Evolutionary conservation across 2,888 invertebrate species (phyloP), one percentile per base, ranked within the genome.

Genomic region (Ectropis crepuscularia): DNA sequence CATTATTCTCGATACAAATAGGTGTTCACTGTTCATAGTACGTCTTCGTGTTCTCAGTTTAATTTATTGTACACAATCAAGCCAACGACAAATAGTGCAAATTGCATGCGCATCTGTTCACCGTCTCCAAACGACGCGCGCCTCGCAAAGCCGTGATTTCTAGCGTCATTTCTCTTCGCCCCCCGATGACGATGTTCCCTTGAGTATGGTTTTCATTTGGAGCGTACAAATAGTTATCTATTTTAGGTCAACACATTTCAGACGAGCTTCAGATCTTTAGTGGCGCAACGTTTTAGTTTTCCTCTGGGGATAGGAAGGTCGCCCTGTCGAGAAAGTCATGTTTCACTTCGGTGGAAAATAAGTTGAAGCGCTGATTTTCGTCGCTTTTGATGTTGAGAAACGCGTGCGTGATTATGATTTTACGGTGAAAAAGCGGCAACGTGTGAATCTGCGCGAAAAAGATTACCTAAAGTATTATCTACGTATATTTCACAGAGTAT

Each of bases 381-480:
- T 67, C 71, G 63, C 70, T 76, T 79, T 80, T 80, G 77, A 80
- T 74, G 76, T 77, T 74, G 77, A n/a, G 74, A 74, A 75, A 76
- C 77, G 71, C 72, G 70, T 73, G 76, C 76, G 74, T 71, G 70
- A 69, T 71, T 67, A 71, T 70, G 70, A 69, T 70, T 66, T 65
- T 54, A 61, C 61, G 43, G 59, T 49, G 51, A 43, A 49, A 48
- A 53, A 48, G 65, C 57, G 50, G 50, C 57, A 50, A 59, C 57
- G 47, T 46, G 47, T 49, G 57, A 37, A 42, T 54, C 28, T 58
- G 8, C 8, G 16, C 39, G 10, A 39, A 46, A 63, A 43, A 48
- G 39, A 39, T 41, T 12, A 5, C 41, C 16, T 41, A 6, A 42
- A 38, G 12, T 10, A 6, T 2, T 9, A 12, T n/a, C n/a, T n/a